Base-by-base conservation (phyloP, 2,888 invertebrate genomes). In the Bimastos eiseni region DNA sequence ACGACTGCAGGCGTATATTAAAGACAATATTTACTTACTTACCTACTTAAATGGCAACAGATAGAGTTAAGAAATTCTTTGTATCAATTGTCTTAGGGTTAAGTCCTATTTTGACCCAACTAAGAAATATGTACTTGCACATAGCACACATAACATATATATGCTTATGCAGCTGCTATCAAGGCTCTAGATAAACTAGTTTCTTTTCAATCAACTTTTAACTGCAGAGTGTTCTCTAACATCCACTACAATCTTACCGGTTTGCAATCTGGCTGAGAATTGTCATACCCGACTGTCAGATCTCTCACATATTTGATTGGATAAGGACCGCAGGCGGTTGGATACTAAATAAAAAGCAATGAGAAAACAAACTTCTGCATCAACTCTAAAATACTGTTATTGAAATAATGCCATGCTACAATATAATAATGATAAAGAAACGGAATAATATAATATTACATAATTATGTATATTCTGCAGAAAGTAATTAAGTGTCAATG, bases 201-300 rank as follows among this genome's bases (percentile, higher is more conserved):
- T 70, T n/a, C n/a, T 70, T 70, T 70, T 15, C 30, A n/a, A 30
- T 30, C 11, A 70, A 70, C 6, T 70, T 70, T n/a, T 8, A 70
- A 70, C 8, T 4, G 30, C 1, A 70, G n/a, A 70, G n/a, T 70
- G 49, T 49, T 49, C 49, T 4, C 24, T 70, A n/a, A 30, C 11
- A n/a, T 70, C 70, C 70, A 70, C 70, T n/a, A 30, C 30, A 70
- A 24, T 91, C 96, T 90, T 92, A 96, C 96, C 0, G 98, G 97
- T 93, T 96, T 96, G 89, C 96, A 96, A 94, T 97, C 96, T 4
- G 96, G 95, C 93, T 97, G 96, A 83, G 96, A 96, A 93, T 96
- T 97, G 95, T 98, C 98, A 94, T 97, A 96, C 93, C 98, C 99
- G 1, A 97, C 97, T 0, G 98, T 98, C 91, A 99, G 96, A 95